Evolutionary conservation across 2,888 invertebrate species (phyloP).

Genomic region (Anoplius nigerrimus): DNA sequence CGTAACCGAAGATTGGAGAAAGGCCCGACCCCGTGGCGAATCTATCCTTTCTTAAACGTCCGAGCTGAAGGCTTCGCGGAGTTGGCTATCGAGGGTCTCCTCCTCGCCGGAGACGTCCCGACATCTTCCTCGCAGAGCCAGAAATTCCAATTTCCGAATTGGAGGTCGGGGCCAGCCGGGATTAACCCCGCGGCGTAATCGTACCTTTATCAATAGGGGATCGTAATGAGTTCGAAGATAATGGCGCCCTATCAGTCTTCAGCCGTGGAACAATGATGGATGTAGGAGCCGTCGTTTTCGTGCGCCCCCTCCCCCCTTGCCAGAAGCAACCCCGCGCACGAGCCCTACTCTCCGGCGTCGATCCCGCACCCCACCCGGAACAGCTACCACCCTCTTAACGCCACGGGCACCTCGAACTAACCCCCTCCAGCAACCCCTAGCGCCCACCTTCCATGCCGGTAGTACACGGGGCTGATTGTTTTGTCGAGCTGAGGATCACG

Average conservation of each 20-base stretch:
- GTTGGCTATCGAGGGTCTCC: constrained; percentile 33
- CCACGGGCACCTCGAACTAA: constrained; percentile 9
- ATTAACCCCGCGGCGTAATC: constrained; percentile 67
- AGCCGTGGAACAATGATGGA: constrained; percentile 72
- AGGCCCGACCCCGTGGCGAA: constrained; percentile 8
- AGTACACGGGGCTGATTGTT: constrained; percentile 61
- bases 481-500: constrained; percentile 59
- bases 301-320: too few relatives aligned
- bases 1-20: constrained; percentile 20
- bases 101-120: constrained; percentile 61
- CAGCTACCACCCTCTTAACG: constrained; percentile 1
- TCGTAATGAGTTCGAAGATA: constrained; percentile 74
- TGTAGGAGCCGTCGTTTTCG: constrained; percentile 67
- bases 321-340: constrained; percentile 31
- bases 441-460: constrained; percentile 22
- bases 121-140: constrained; percentile 64
- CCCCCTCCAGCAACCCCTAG: too few relatives aligned
- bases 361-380: constrained; percentile 1
- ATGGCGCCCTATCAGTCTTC: constrained; percentile 72
- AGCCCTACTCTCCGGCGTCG: not conserved
- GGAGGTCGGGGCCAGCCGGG: constrained; percentile 48
- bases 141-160: constrained; percentile 72
- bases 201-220: constrained; percentile 73
- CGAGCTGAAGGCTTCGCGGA: constrained; percentile 20
- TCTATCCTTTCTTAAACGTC: not conserved